Evolutionary conservation across 2,113 vertebrate species (phyloP), one percentile per base, ranked within the genome.

Genomic region (Oryzias curvinotus): DNA sequence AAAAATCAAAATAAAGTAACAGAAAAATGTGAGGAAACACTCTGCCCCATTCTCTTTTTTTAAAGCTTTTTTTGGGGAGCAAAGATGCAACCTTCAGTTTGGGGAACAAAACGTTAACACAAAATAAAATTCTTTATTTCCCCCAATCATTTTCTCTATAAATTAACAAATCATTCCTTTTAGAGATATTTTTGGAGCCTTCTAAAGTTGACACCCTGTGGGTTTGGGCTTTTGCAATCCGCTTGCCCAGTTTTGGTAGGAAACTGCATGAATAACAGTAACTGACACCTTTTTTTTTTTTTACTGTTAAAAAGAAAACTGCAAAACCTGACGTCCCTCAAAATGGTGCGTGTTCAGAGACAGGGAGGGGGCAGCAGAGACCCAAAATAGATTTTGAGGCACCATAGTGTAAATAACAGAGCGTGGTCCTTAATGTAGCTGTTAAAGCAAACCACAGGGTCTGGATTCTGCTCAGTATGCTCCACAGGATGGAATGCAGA

Each of bases 281-380:
- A 4, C 26, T 28, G 26, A 28, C 26, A 5, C 4, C 6, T 28
- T 46, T 30, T 52, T 23, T 54, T 46, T 18, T 57, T 19, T 65
- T 26, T 2, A 13, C 5, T 49, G 45, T 23, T 7, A 17, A 56
- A 42, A 52, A 18, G 16, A 48, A 62, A 43, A 41, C 12, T 55
- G 26, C 44, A 43, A 51, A 51, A 30, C 57, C 59, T 23, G 52
- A 62, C 46, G 26, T 57, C 64, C 47, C n/a, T 62, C n/a, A 58
- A 67, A 50, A 14, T 55, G 56, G 62, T 73, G n/a, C 62, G 51
- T 73, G 73, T 71, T 73, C 57, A 76, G 55, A 82, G 63, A 56
- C 80, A 78, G 77, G 71, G 82, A 83, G 80, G 70, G 81, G 81
- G 81, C 82, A 84, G 87, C 84, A 83, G 80, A 88, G 79, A 73